Evolutionary conservation across 2,888 invertebrate genomes (phyloP).

Genomic region (Therioaphis trifolii): DNA sequence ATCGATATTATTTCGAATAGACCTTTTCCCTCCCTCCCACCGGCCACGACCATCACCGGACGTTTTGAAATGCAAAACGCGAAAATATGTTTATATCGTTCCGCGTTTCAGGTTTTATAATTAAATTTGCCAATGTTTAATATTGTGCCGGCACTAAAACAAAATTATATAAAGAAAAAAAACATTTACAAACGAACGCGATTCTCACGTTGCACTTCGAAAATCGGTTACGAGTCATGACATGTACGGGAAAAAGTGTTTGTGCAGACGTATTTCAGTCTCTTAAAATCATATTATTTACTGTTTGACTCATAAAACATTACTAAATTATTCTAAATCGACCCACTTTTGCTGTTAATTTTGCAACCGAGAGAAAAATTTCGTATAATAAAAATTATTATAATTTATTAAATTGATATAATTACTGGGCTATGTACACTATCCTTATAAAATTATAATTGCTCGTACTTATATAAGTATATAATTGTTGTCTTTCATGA

Average conservation of each 20-base stretch:
- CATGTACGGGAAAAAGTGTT: too few species aligned
- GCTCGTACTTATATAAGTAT: too few species aligned
- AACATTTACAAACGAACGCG: neutral
- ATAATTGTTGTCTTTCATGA: too few species aligned
- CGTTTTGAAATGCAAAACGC: neutral
- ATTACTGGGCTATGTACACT: neutral
- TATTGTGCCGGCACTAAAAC: neutral
- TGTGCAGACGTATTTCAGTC: too few species aligned
- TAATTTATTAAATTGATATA: conserved; percentile 31
- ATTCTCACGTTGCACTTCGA: neutral
- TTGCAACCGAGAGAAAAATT: neutral
- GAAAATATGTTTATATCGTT: neutral
- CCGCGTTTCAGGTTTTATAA: neutral
- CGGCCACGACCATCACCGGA: neutral
- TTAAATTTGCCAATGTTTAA: neutral
- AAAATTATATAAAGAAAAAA: neutral
- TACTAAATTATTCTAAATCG: neutral
- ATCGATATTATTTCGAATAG: conserved; percentile 19
- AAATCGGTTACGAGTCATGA: conserved; percentile 1
- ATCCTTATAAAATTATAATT: too few species aligned
- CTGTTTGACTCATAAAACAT: too few species aligned
- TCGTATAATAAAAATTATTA: conserved; percentile 1
- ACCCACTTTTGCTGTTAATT: neutral
- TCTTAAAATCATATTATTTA: too few species aligned
- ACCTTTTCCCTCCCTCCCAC: neutral